These are phyloP conservation scores for Nemopilema nomurai DNA, from an alignment of 30 jellyfish, hydroid and myxozoan species.

Conservation along the genomic window DNA sequence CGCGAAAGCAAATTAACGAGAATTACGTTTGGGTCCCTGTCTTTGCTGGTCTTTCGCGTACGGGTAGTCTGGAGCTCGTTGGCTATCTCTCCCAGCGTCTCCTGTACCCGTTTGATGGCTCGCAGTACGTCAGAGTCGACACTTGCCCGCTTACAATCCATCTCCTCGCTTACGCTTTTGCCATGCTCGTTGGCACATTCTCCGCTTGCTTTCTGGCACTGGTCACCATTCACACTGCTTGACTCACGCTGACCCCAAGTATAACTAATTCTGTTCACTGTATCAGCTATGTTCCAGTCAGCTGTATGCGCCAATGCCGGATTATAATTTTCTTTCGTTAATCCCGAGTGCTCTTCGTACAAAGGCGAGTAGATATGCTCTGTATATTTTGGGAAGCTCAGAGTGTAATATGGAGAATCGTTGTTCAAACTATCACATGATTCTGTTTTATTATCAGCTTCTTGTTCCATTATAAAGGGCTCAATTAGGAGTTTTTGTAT, in stretches of 20 bases:
- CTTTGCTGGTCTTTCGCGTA: constrained; percentile 47
- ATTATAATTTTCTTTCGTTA: not conserved
- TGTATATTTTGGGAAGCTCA: constrained; percentile 64
- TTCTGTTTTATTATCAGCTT: constrained; percentile 8
- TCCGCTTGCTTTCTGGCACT: constrained; percentile 19
- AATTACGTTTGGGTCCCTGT: constrained; percentile 80
- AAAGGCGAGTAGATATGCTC: constrained; percentile 63
- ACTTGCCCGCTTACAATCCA: constrained; percentile 19
- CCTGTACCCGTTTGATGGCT: constrained; percentile 76
- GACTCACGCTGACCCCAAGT: constrained; percentile 49
- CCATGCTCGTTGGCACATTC: constrained; percentile 14
- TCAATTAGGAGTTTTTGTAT: constrained; percentile 40
- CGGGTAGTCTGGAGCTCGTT: constrained; percentile 66
- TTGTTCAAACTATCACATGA: constrained; percentile 8
- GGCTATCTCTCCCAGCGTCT: constrained; percentile 81
- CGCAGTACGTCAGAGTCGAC: constrained; percentile 30
- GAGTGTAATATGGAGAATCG: constrained; percentile 58
- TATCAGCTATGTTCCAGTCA: constrained; percentile 49
- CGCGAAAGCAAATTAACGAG: constrained; percentile 72
- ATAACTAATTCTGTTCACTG: constrained; percentile 49
- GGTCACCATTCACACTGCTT: constrained; percentile 2
- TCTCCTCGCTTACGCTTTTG: constrained; percentile 9
- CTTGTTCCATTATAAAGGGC: constrained; percentile 56
- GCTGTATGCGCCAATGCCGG: constrained; percentile 6
- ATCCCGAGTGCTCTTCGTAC: constrained; percentile 37